Evolutionary conservation across 2,888 invertebrate species (phyloP).

Genomic region (Netelia fuscicornis): DNA sequence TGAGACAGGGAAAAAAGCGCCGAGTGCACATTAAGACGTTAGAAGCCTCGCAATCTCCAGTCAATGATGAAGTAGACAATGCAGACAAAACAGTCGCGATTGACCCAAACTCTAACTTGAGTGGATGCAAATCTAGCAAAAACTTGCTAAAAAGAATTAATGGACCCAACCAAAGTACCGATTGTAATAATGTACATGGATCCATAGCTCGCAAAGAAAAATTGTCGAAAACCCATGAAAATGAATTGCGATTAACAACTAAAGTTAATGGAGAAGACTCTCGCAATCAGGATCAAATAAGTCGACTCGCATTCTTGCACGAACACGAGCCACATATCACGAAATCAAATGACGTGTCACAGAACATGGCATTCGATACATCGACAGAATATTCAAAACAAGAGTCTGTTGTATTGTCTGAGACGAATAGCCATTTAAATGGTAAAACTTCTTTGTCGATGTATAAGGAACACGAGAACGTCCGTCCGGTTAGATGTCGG

Average conservation of each 20-base stretch:
- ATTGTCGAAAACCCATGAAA: not conserved
- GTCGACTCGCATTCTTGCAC: not conserved
- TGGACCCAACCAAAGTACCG: not conserved
- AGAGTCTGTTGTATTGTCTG: not conserved
- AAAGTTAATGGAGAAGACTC: not conserved
- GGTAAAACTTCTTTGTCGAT: not conserved
- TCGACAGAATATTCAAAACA: not conserved
- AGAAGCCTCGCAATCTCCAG: not conserved
- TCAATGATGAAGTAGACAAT: not conserved
- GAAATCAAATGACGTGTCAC: not conserved
- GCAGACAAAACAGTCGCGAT: not conserved
- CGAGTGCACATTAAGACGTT: not conserved
- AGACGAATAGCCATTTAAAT: not conserved
- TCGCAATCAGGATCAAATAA: not conserved
- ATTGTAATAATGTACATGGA: not conserved
- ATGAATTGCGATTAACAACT: not conserved
- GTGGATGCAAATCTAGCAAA: not conserved
- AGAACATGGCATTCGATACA: not conserved
- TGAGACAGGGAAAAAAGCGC: not conserved
- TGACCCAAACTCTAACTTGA: not conserved
- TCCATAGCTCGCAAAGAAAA: not conserved
- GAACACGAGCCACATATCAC: not conserved
- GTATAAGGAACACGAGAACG: not conserved
- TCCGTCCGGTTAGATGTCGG: not conserved
- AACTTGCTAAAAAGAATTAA: not conserved